These are phyloP conservation scores for Pteropus rufus DNA, from an alignment of 2,797 vertebrate species.

Conservation along the genomic window DNA sequence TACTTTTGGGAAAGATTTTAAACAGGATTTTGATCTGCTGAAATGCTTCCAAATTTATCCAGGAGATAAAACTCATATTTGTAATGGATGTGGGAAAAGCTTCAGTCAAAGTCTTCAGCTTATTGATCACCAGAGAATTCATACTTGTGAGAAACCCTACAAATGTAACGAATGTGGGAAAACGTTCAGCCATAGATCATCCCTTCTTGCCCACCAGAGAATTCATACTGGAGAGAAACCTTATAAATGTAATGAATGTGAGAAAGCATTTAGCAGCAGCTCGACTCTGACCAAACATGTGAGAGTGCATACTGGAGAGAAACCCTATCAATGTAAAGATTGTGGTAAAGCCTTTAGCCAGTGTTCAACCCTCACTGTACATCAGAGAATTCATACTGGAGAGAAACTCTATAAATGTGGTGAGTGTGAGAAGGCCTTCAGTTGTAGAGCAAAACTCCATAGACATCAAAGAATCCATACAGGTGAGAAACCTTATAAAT, in stretches of 20 bases:
- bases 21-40: slow-evolving; percentile 43
- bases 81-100: slow-evolving; percentile 54
- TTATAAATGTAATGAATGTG: slow-evolving; percentile 67
- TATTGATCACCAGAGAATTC: slow-evolving; percentile 55
- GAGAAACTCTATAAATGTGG: slow-evolving; percentile 63
- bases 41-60: slow-evolving; percentile 59
- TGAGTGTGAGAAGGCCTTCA: slow-evolving; percentile 64
- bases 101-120: slow-evolving; percentile 66
- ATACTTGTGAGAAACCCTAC: slow-evolving; percentile 68
- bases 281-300: slow-evolving; percentile 72
- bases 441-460: slow-evolving; percentile 63
- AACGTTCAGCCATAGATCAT: slow-evolving; percentile 67
- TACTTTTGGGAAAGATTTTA: slow-evolving; percentile 34
- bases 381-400: slow-evolving; percentile 74
- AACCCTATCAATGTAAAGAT: slow-evolving; percentile 62
- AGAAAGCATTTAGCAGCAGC: slow-evolving; percentile 71
- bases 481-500: slow-evolving; percentile 67
- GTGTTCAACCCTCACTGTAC: slow-evolving; percentile 71
- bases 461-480: slow-evolving; percentile 66
- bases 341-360: slow-evolving; percentile 75
- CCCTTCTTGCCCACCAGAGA: slow-evolving; percentile 70
- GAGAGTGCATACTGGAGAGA: slow-evolving; percentile 69
- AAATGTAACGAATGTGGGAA: slow-evolving; percentile 70
- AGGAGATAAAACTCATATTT: slow-evolving; percentile 53
- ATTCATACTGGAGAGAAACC: slow-evolving; percentile 71